Conservation (phyloP, 2,888 invertebrate species). For the Creontiades dilutus region DNA sequence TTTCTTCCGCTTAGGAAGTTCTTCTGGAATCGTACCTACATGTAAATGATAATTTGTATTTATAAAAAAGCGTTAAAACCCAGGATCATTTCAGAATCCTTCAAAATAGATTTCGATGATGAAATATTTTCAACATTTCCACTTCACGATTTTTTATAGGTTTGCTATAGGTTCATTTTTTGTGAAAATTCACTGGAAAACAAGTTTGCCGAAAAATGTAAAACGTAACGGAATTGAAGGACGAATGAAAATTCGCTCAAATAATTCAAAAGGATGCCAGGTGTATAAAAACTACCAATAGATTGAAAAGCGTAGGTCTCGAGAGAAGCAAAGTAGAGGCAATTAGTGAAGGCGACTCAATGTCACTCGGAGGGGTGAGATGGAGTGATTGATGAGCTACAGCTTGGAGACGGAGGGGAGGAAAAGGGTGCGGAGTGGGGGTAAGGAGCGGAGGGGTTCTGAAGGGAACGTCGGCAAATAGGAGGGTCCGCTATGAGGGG, state of each 20-base stretch:
- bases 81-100: no score
- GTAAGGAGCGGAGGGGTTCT: background rate
- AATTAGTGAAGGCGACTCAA: conserved; percentile 71
- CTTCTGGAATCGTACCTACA: no score
- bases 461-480: conserved; percentile 26
- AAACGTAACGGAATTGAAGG: background rate
- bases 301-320: conserved; percentile 68
- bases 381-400: conserved; percentile 70
- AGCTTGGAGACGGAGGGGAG: conserved; percentile 52
- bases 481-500: conserved; percentile 3
- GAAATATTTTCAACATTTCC: no score
- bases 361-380: conserved; percentile 68
- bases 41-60: no score
- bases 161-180: no score
- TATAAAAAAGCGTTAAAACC: no score
- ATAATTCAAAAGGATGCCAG: conserved; percentile 64
- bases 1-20: no score
- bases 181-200: no score
- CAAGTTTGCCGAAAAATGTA: background rate
- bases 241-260: background rate
- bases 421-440: background rate
- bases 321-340: conserved; percentile 71
- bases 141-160: no score
- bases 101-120: no score
- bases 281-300: conserved; percentile 68